Evolutionary conservation across 2,797 vertebrate species (phyloP).

Genomic region (Propithecus deckenii): DNA sequence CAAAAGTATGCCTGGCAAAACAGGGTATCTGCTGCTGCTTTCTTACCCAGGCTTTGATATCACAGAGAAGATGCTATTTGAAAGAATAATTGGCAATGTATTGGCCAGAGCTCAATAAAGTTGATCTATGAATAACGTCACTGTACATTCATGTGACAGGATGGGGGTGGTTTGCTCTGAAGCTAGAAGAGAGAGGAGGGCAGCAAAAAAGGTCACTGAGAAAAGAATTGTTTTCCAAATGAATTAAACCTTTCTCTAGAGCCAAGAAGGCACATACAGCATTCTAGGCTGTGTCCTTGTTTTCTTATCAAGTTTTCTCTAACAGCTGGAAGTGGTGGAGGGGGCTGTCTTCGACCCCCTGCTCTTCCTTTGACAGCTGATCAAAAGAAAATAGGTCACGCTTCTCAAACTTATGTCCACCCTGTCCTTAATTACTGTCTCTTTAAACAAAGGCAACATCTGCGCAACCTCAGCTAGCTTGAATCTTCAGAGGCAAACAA

Average conservation of each 20-base stretch:
- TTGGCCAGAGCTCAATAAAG: constrained; percentile 63
- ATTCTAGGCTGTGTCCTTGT: constrained; percentile 75
- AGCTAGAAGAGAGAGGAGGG: constrained; percentile 41
- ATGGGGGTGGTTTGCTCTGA: not conserved
- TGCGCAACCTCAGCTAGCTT: constrained; percentile 89
- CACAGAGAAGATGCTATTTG: constrained; percentile 25
- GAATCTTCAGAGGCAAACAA: constrained; percentile 77
- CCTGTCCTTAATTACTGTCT: constrained; percentile 93
- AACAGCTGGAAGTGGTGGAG: constrained; percentile 87
- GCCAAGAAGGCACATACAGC: constrained; percentile 58
- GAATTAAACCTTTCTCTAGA: constrained; percentile 55
- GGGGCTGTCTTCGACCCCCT: constrained; percentile 85
- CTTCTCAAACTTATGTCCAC: constrained; percentile 91
- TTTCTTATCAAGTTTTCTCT: constrained; percentile 84
- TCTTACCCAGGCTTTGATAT: not conserved
- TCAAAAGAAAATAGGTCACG: constrained; percentile 95
- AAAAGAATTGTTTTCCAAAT: constrained; percentile 66
- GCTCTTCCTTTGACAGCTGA: constrained; percentile 91
- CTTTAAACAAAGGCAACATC: constrained; percentile 96
- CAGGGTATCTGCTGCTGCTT: not conserved
- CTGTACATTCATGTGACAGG: constrained; percentile 28
- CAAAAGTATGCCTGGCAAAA: not conserved
- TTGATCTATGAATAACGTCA: constrained; percentile 64
- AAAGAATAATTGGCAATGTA: constrained; percentile 57
- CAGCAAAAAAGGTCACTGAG: constrained; percentile 51